Percentiles rank a stretch among this genome's conserved stretches.
Conservation (phyloP, 2,797 vertebrate species). For the Chromobotia macracanthus region DNA sequence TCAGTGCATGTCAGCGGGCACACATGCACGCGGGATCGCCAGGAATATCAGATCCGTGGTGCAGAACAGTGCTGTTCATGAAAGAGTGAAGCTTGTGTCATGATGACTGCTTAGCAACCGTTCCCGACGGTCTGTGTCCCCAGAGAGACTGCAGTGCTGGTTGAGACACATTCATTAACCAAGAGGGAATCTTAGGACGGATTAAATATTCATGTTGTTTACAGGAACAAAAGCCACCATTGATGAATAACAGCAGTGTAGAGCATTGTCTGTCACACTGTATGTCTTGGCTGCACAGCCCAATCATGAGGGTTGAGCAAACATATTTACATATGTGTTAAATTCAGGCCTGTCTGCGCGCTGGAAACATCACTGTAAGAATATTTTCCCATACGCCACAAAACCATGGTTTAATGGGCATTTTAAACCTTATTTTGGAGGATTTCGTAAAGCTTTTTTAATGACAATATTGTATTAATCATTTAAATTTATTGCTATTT, state of each 20-base stretch:
- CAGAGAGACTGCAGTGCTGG: conserved; percentile 49
- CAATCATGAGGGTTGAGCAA: conserved; percentile 37
- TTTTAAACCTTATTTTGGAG: not conserved
- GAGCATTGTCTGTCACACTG: conserved; percentile 54
- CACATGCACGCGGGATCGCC: not conserved
- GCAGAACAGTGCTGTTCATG: conserved; percentile 53
- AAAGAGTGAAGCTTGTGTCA: conserved; percentile 43
- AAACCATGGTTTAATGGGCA: not conserved
- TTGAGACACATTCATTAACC: conserved; percentile 61
- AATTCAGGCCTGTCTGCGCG: conserved; percentile 10
- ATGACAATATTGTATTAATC: not conserved
- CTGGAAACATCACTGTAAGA: not conserved
- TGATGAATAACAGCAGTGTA: conserved; percentile 58
- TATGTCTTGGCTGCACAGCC: conserved; percentile 1
- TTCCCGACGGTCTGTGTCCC: conserved; percentile 55
- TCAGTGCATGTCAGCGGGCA: conserved; percentile 20
- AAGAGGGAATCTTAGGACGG: conserved; percentile 58
- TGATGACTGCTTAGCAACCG: conserved; percentile 58
- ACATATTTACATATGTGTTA: conserved; percentile 41
- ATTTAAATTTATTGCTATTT: not conserved
- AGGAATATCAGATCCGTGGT: conserved; percentile 31
- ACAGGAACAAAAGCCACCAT: conserved; percentile 62
- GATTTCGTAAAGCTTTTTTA: not conserved
- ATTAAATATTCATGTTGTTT: conserved; percentile 64
- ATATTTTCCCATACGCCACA: not conserved